A percentile compares a stretch with the other conserved stretches of the same genome.
Conservation (phyloP, 2,113 vertebrate genomes). For the Condylura cristata region DNA sequence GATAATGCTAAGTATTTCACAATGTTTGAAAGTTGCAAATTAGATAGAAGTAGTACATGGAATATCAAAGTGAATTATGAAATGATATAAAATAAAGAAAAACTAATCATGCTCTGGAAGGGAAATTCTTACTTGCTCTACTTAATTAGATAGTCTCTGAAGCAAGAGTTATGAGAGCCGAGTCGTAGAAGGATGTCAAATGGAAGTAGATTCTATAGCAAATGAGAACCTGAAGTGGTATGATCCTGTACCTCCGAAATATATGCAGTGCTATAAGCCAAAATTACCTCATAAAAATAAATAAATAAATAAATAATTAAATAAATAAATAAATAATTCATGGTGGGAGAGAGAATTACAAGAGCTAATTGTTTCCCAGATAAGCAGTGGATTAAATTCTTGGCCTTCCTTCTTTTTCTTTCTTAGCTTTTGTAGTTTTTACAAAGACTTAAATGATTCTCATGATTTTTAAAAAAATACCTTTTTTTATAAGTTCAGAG, state of each 20-base stretch:
- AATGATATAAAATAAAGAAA: constrained; percentile 33
- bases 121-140: constrained; percentile 28
- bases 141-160: constrained; percentile 1
- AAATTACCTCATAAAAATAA: too few species aligned
- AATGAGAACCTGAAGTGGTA: not conserved
- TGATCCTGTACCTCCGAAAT: too few species aligned
- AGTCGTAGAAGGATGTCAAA: not conserved
- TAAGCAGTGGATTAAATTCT: not conserved
- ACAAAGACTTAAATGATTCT: not conserved
- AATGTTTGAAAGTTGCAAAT: constrained; percentile 48
- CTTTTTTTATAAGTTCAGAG: too few species aligned
- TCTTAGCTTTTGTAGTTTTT: not conserved
- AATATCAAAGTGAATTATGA: constrained; percentile 60
- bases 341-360: not conserved
- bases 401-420: not conserved
- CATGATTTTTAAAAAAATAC: too few species aligned
- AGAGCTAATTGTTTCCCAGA: not conserved
- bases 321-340: too few species aligned
- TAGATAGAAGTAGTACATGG: not conserved
- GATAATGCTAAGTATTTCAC: not conserved
- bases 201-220: not conserved
- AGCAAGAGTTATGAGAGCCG: not conserved
- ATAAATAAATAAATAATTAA: too few species aligned
- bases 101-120: not conserved
- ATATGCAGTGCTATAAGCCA: too few species aligned